Percentiles rank a stretch among this genome's conserved stretches.
Conservation (phyloP, 2,113 vertebrate species). For the Mesoclemmys tuberculata region DNA sequence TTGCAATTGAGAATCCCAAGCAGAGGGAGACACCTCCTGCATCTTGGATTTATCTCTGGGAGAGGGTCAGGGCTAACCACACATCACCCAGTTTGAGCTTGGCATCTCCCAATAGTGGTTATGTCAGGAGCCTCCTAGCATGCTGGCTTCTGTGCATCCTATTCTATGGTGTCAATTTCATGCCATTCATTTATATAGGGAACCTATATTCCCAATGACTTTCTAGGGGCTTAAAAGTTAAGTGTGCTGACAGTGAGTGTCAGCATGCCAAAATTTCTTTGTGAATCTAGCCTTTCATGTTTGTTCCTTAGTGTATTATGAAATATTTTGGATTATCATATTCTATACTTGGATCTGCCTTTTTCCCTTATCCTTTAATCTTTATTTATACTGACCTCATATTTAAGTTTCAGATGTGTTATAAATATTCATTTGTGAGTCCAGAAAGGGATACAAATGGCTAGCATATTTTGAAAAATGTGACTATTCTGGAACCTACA, state of each 20-base stretch:
- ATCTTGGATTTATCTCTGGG: not conserved
- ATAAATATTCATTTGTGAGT: not conserved
- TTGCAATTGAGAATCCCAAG: not conserved
- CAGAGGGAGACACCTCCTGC: not conserved
- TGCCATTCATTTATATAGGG: not conserved
- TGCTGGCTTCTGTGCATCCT: not conserved
- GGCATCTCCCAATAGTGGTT: not conserved
- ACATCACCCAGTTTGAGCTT: not conserved
- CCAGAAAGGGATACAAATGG: not conserved
- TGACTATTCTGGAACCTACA: not conserved
- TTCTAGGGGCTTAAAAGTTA: not conserved
- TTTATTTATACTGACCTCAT: not conserved
- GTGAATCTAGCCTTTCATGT: not conserved
- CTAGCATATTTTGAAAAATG: not conserved
- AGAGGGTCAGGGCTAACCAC: not conserved
- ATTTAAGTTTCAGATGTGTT: not conserved
- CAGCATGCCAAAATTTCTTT: not conserved
- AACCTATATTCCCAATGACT: not conserved
- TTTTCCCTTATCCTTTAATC: not conserved
- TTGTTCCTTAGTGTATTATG: not conserved
- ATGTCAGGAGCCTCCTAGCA: not conserved
- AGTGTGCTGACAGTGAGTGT: not conserved
- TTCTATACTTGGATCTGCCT: not conserved
- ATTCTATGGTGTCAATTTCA: not conserved
- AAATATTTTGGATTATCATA: not conserved